Conservation (phyloP, 1,140 invertebrate genomes). For the Cotesia typhae region DNA sequence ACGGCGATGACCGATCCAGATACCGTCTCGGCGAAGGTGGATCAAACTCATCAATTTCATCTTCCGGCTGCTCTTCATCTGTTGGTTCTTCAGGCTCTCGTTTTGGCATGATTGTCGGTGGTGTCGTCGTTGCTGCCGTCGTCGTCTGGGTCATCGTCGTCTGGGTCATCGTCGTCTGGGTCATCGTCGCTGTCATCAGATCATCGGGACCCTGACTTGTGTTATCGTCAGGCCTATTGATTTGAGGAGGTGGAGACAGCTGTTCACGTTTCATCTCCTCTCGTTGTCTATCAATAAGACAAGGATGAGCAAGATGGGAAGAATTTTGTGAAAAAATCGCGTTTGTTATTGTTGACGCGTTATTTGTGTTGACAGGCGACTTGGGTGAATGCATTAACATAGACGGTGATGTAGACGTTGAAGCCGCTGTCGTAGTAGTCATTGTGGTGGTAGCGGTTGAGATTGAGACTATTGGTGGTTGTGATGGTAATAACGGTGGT, state of each 20-base stretch:
- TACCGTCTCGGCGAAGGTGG: slow-evolving; percentile 57
- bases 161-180: not conserved
- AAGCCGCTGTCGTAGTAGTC: slow-evolving; percentile 3
- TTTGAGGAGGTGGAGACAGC: not conserved
- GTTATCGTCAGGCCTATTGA: not conserved
- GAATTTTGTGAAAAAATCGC: not conserved
- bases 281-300: slow-evolving; percentile 2
- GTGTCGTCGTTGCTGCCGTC: slow-evolving; percentile 45
- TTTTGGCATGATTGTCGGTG: slow-evolving; percentile 68
- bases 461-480: slow-evolving; percentile 48
- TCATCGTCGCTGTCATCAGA: not conserved
- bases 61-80: slow-evolving; percentile 59
- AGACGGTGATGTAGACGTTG: slow-evolving; percentile 20
- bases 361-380: slow-evolving; percentile 4
- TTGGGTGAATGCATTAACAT: slow-evolving; percentile 22
- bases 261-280: slow-evolving; percentile 10
- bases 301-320: slow-evolving; percentile 37
- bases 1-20: slow-evolving; percentile 48
- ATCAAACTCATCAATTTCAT: slow-evolving; percentile 69
- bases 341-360: not conserved
- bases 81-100: slow-evolving; percentile 70
- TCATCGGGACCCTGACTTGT: slow-evolving; percentile 5
- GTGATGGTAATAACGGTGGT: too few species aligned
- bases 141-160: not conserved
- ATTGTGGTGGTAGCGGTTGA: not conserved